Conservation (phyloP, 2,888 invertebrate genomes). For the Lomographa bimaculata region DNA sequence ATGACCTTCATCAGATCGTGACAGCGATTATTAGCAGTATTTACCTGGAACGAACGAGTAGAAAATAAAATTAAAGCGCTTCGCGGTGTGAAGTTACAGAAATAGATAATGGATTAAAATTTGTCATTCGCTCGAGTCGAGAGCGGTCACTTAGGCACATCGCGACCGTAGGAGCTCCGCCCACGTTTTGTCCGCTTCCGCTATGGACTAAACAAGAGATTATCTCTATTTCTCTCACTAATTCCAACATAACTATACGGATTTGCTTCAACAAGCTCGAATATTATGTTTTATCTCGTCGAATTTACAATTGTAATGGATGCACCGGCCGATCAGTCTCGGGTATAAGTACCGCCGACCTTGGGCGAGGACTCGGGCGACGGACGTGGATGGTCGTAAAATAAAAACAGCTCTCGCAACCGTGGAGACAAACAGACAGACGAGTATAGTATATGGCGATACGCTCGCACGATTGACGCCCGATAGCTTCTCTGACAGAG, state of each 20-base stretch:
- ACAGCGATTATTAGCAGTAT: slow-evolving; percentile 38
- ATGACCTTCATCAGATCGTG: slow-evolving; percentile 41
- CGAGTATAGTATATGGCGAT: slow-evolving; percentile 70
- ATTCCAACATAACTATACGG: slow-evolving; percentile 7
- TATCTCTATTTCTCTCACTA: slow-evolving; percentile 41
- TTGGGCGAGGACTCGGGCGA: slow-evolving; percentile 66
- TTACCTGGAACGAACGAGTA: slow-evolving; percentile 59
- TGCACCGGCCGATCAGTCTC: slow-evolving; percentile 41
- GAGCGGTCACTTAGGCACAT: slow-evolving; percentile 62
- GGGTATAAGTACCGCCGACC: slow-evolving; percentile 61
- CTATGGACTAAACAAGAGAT: slow-evolving; percentile 54
- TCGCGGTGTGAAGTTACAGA: slow-evolving; percentile 46
- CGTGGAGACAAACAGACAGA: slow-evolving; percentile 70
- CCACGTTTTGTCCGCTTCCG: slow-evolving; percentile 73
- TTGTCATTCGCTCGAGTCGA: slow-evolving; percentile 57
- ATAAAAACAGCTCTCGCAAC: slow-evolving; percentile 68
- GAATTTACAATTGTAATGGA: slow-evolving; percentile 44
- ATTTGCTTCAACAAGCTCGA: slow-evolving; percentile 9
- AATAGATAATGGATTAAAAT: slow-evolving; percentile 65
- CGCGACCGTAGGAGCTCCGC: slow-evolving; percentile 75
- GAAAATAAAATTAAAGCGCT: slow-evolving; percentile 44
- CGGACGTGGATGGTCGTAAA: slow-evolving; percentile 79
- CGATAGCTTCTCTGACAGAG: slow-evolving; percentile 74
- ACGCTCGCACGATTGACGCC: slow-evolving; percentile 76
- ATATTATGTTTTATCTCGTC: slow-evolving; percentile 17